Base-by-base conservation (phyloP, 2,113 vertebrate species). In the Amia ocellicauda region DNA sequence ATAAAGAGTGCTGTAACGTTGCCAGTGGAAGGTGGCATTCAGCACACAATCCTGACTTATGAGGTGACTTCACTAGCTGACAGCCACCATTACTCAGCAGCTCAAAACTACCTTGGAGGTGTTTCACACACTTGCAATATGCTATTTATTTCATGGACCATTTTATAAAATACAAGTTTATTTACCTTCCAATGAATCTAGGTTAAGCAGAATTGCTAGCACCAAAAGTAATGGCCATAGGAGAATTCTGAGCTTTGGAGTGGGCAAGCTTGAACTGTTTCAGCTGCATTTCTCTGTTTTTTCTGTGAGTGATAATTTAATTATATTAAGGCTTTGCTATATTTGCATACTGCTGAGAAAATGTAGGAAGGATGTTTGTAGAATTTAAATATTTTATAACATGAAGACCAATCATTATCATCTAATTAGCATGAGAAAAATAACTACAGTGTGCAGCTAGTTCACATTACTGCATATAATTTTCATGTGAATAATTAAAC, bases 101-200 rank as follows among this genome's bases (percentile, higher is more conserved):
- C 64, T 66, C 63, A 62, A 70, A 51, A 10, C 13, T 54, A 71
- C 73, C 71, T 40, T 47, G 1, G 0, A 60, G 80, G 67, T 58
- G 62, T 75, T 75, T 71, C 70, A 73, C 69, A 80, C 71, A 70
- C 64, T 71, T 63, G 62, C 56, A 56, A 54, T 24, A 23, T 68
- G 74, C 74, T 66, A 72, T 70, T 72, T 70, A 67, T 70, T 61
- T 70, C 69, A 82, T 72, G 73, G 69, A 80, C 67, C 76, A 81
- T 76, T 82, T 77, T 61, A 69, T 60, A 71, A 36, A 69, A 68
- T 74, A 79, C 66, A 27, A 47, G 43, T 49, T 43, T 61, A 24
- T 27, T 49, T 26, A 49, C 9, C 58, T 45, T 17, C 13, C 42
- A 47, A 45, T 16, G 45, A 61, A 61, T 61, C 23, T 49, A 42